Percentiles rank a stretch among this genome's conserved stretches.
These are phyloP conservation scores for Danionella cerebrum DNA, from an alignment of 2,113 vertebrate species.

Conservation along the genomic window DNA sequence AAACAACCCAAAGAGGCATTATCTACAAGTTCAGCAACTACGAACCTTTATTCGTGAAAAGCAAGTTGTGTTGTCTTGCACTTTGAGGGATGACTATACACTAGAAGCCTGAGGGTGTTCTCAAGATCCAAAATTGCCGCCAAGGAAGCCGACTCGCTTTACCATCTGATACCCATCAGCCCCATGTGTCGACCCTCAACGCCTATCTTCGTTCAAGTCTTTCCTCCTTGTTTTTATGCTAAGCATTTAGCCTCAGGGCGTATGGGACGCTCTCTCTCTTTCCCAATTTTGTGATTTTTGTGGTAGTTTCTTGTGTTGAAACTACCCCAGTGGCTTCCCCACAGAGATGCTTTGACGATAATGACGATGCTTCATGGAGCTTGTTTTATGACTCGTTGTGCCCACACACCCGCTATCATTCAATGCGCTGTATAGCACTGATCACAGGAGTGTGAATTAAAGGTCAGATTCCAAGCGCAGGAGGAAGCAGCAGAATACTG, in stretches of 20 bases:
- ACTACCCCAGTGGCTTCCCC: slow-evolving; percentile 1
- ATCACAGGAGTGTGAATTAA: slow-evolving; percentile 22
- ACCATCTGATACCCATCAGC: slow-evolving; percentile 28
- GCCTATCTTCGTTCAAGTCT: slow-evolving; percentile 22
- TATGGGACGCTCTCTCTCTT: slow-evolving; percentile 15
- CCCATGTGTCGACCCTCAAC: slow-evolving; percentile 13
- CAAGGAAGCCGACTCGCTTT: background rate
- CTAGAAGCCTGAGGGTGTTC: background rate
- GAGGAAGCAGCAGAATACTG: background rate
- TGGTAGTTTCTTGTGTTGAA: slow-evolving; percentile 27
- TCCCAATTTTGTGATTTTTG: background rate
- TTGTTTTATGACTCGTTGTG: slow-evolving; percentile 3
- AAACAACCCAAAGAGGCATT: no score
- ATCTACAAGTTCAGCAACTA: no score
- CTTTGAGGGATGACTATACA: background rate
- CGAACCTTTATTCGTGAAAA: no score
- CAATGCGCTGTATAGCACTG: background rate
- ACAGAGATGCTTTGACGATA: slow-evolving; percentile 34
- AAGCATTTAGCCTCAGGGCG: slow-evolving; percentile 6
- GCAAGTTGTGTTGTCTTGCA: no score
- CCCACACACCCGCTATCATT: background rate
- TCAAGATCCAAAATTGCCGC: background rate
- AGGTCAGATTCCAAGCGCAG: slow-evolving; percentile 10
- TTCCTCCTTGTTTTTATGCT: slow-evolving; percentile 20
- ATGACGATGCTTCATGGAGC: slow-evolving; percentile 24